phyloP scores from a whole-genome alignment of 2,797 vertebrate genomes.

The Remorina albescens region DNA sequence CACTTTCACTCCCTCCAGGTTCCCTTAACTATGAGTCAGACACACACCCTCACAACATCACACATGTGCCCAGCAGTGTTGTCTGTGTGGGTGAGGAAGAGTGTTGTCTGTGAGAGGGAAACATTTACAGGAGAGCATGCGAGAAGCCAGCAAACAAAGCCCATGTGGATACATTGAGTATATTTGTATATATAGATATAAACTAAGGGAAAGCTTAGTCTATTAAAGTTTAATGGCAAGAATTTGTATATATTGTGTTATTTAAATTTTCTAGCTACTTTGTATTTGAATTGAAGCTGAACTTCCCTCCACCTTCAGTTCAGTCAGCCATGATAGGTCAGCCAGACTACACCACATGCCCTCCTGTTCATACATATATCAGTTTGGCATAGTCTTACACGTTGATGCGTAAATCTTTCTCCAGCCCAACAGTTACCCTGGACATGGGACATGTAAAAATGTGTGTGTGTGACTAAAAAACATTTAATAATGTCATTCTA shows the following conservation, averaged over 20 bases:
- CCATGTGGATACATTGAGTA: too few relatives aligned
- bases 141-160: too few relatives aligned
- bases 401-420: slow-evolving; percentile 47
- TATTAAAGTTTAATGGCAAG: neutral
- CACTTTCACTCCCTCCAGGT: too few relatives aligned
- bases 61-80: too few relatives aligned
- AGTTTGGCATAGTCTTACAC: slow-evolving; percentile 40
- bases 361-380: slow-evolving; percentile 68
- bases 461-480: slow-evolving; percentile 20
- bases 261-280: neutral
- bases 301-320: slow-evolving; percentile 13
- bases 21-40: too few relatives aligned
- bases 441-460: slow-evolving; percentile 13
- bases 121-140: too few relatives aligned
- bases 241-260: neutral
- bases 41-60: too few relatives aligned
- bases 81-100: too few relatives aligned
- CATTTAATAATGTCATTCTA: slow-evolving; percentile 27
- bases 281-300: neutral
- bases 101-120: too few relatives aligned
- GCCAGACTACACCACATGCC: slow-evolving; percentile 2
- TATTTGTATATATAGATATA: too few relatives aligned
- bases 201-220: neutral
- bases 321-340: slow-evolving; percentile 29
- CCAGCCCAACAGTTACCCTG: slow-evolving; percentile 46